Percentiles rank a stretch among this genome's conserved stretches.
phyloP scores from a whole-genome alignment of 2,113 vertebrate genomes.

The Caretta caretta region DNA sequence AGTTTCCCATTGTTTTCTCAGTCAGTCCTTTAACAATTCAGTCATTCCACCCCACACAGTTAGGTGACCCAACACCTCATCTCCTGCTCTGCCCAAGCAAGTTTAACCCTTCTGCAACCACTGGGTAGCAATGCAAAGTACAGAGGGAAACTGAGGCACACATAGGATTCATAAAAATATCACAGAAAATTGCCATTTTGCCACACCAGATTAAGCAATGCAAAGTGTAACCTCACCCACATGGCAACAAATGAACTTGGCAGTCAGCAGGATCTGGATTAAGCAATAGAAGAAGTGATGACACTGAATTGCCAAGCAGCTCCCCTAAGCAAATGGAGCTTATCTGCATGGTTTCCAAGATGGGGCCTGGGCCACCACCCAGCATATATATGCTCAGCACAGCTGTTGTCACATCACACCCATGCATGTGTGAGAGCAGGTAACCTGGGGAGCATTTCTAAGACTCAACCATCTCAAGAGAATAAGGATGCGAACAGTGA shows the following conservation, averaged over 20 bases:
- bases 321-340: conserved; percentile 56
- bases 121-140: neutral
- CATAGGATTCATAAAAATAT: neutral
- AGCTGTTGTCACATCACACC: neutral
- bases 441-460: neutral
- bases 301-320: conserved; percentile 43
- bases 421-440: accelerated
- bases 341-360: conserved; percentile 59
- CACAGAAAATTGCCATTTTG: neutral
- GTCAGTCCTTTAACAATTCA: too few species aligned
- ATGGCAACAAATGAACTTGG: neutral
- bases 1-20: neutral
- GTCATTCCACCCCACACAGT: neutral
- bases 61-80: neutral
- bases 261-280: neutral
- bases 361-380: conserved; percentile 51
- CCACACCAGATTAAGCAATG: neutral
- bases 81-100: neutral
- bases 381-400: neutral
- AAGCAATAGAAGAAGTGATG: conserved; percentile 42
- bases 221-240: neutral
- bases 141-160: neutral
- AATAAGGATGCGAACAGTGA: neutral
- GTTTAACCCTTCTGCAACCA: neutral
- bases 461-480: neutral